Evolutionary conservation across 2,797 vertebrate species (phyloP), one percentile per base, ranked within the genome.

Genomic region (Oreortyx pictus): DNA sequence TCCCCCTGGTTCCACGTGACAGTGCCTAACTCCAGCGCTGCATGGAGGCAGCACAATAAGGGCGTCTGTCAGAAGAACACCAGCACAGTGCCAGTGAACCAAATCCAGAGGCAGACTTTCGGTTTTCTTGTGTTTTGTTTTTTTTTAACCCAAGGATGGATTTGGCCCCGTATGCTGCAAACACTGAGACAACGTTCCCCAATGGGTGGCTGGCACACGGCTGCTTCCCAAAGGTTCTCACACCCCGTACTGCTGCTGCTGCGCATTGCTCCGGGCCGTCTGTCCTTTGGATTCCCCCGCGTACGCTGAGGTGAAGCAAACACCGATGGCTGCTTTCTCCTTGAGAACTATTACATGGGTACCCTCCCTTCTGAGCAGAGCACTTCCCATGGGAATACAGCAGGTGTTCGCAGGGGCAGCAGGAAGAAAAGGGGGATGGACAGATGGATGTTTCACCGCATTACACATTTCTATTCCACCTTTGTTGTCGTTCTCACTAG

Each of bases 191-290:
- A 16, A 3, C 18, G 15, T 5, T 60, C 17, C 19, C 25, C 50
- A 1, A 3, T 4, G 46, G 37, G 54, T 1, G 24, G 2, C 0
- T 13, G 39, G 62, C 75, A 70, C 0, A 3, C 41, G 46, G 64
- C 64, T 70, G 82, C 35, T 59, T 59, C 46, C 91, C 82, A 31
- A 65, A 19, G 0, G 25, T 10, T 66, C 59, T 62, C 70, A 61
- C 37, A 60, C 3, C 31, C 15, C 9, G 8, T 11, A 52, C 33
- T 19, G 29, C 35, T 19, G 29, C 35, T 19, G 31, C 17, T 16
- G 23, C 5, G 61, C 39, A 7, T 17, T 78, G 73, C 71, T 73
- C 56, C 57, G 89, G 33, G 70, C 60, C 60, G 31, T 9, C 57
- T 71, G 37, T 60, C 70, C 76, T 70, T 91, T 5, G 49, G 77